These are phyloP conservation scores for Nibea coibor DNA, from an alignment of 2,113 vertebrate genomes.

Conservation along the genomic window DNA sequence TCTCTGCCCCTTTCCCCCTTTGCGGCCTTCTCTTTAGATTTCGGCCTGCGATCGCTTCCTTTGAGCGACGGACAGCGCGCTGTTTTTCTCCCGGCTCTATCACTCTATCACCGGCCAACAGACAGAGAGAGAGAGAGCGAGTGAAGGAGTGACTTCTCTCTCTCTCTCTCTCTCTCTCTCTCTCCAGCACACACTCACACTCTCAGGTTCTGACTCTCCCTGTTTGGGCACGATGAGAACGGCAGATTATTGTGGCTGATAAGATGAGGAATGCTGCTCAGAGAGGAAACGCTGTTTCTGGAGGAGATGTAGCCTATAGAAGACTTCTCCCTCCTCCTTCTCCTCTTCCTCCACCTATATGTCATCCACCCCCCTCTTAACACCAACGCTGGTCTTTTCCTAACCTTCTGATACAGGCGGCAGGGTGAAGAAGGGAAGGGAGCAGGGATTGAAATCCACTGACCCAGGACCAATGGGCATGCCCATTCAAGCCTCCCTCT, in stretches of 20 bases:
- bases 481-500: constrained; percentile 72
- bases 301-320: constrained; percentile 70
- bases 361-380: constrained; percentile 40
- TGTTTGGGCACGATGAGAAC: constrained; percentile 84
- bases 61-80: constrained; percentile 82
- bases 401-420: constrained; percentile 15
- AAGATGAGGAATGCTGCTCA: constrained; percentile 80
- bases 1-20: constrained; percentile 19
- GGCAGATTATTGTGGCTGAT: constrained; percentile 77
- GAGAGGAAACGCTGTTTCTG: constrained; percentile 75
- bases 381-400: constrained; percentile 29
- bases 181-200: constrained; percentile 23
- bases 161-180: constrained; percentile 25
- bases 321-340: constrained; percentile 50
- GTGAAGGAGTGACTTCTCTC: constrained; percentile 40
- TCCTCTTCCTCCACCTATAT: constrained; percentile 36
- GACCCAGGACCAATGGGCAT: constrained; percentile 77
- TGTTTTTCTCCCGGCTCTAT: constrained; percentile 80
- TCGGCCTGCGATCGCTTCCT: constrained; percentile 80
- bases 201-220: constrained; percentile 75
- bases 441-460: constrained; percentile 75
- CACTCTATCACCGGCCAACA: constrained; percentile 72
- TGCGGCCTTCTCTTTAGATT: background rate
- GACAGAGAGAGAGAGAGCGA: constrained; percentile 66
- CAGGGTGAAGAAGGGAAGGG: constrained; percentile 43